phyloP scores from a whole-genome alignment of 2,888 invertebrate species.

The Sericinus montela region DNA sequence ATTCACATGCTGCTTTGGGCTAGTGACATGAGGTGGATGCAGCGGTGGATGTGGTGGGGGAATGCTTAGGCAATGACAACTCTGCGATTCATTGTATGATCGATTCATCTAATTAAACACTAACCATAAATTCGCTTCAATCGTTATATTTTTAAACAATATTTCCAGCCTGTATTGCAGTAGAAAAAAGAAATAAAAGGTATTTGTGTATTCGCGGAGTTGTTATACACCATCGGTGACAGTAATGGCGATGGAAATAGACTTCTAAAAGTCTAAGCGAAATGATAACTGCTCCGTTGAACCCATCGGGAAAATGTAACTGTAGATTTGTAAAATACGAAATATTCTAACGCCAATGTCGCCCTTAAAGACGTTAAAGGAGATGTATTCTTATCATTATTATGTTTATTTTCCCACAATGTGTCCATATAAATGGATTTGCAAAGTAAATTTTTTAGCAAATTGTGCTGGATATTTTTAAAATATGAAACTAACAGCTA shows the following conservation, averaged over 20 bases:
- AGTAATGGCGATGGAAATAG: conserved; percentile 56
- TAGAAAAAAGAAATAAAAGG: conserved; percentile 2
- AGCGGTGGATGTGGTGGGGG: conserved; percentile 51
- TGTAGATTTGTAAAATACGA: conserved; percentile 25
- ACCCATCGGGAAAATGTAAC: conserved; percentile 54
- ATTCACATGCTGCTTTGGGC: conserved; percentile 79
- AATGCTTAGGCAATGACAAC: conserved; percentile 44
- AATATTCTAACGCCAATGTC: conserved; percentile 33
- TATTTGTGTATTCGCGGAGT: conserved; percentile 33
- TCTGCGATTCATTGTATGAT: conserved; percentile 47
- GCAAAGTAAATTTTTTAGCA: conserved; percentile 47
- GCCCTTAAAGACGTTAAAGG: conserved; percentile 4
- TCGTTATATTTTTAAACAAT: too few species aligned
- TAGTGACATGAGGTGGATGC: conserved; percentile 70
- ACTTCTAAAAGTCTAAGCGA: conserved; percentile 67
- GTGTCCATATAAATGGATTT: conserved; percentile 47
- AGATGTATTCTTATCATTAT: conserved; percentile 32
- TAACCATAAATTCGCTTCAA: too few species aligned
- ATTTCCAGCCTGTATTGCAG: background rate
- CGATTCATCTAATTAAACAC: too few species aligned
- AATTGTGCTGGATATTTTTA: conserved; percentile 21
- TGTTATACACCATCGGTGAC: conserved; percentile 40
- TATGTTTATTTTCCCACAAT: conserved; percentile 49
- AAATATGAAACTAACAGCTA: conserved; percentile 18
- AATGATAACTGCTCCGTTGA: conserved; percentile 40